phyloP scores from a whole-genome alignment of 2,113 vertebrate species.

The Orthonyx spaldingii region DNA sequence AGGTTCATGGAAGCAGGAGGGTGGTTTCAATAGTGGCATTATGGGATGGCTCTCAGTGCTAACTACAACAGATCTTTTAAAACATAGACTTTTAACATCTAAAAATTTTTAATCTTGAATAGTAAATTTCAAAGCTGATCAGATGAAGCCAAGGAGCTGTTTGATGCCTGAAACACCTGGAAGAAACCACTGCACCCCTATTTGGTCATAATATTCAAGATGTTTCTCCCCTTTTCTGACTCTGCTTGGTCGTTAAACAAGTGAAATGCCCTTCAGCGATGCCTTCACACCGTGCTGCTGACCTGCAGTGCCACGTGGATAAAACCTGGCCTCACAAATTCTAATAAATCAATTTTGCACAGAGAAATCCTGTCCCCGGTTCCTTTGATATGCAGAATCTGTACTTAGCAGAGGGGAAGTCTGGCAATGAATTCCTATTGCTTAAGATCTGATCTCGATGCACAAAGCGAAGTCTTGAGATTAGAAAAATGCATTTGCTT shows the following conservation, averaged over 20 bases:
- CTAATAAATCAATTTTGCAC: background rate
- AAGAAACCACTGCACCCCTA: background rate
- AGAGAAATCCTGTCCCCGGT: background rate
- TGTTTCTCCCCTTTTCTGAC: background rate
- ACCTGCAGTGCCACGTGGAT: background rate
- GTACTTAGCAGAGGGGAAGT: background rate
- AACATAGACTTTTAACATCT: background rate
- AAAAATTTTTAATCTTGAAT: background rate
- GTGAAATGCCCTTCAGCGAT: background rate
- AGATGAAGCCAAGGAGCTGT: background rate
- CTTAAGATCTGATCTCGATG: slow-evolving; percentile 1
- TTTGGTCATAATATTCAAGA: background rate
- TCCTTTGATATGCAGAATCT: slow-evolving; percentile 39
- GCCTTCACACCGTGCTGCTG: background rate
- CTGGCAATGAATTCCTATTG: slow-evolving; percentile 23
- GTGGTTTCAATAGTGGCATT: background rate
- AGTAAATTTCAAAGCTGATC: background rate
- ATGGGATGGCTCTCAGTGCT: background rate
- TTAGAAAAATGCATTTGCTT: slow-evolving; percentile 23
- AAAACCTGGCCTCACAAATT: background rate
- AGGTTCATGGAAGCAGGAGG: background rate
- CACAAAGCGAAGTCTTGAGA: slow-evolving; percentile 24
- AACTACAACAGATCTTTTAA: background rate
- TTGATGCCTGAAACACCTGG: background rate
- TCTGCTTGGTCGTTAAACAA: background rate